These are phyloP conservation scores for Drosophila robusta DNA, from an alignment of 2,888 invertebrate species.

Conservation along the genomic window DNA sequence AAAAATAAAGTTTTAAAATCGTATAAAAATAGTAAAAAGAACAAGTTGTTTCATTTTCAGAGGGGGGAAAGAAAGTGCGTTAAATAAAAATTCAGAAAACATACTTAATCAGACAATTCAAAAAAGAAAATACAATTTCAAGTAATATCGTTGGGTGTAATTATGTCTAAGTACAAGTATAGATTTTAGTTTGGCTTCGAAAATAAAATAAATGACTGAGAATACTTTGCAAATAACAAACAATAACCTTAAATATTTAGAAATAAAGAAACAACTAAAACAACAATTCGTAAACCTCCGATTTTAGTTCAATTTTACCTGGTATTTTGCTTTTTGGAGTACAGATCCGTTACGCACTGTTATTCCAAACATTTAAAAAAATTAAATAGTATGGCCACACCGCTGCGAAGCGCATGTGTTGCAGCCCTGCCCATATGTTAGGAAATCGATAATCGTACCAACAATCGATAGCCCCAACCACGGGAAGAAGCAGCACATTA, in stretches of 20 bases:
- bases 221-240: no score
- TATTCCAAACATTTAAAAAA: not conserved
- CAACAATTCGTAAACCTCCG: no score
- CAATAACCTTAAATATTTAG: no score
- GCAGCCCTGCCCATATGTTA: slow-evolving; percentile 21
- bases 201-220: no score
- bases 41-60: slow-evolving; percentile 18
- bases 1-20: slow-evolving; percentile 86
- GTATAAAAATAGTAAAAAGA: slow-evolving; percentile 84
- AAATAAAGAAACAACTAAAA: no score
- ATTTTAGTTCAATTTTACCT: not conserved
- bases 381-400: slow-evolving; percentile 2
- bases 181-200: no score
- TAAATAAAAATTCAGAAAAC: not conserved
- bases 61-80: not conserved
- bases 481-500: slow-evolving; percentile 55
- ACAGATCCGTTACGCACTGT: not conserved
- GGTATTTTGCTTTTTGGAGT: no score
- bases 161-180: no score
- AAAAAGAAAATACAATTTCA: not conserved
- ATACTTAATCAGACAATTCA: not conserved
- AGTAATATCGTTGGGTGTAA: no score
- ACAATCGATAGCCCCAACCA: not conserved
- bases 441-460: slow-evolving; percentile 8
- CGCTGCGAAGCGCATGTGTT: not conserved